Evolutionary conservation across 2,888 invertebrate genomes (phyloP), one percentile per base, ranked within the genome.

Genomic region (Selenia dentaria): DNA sequence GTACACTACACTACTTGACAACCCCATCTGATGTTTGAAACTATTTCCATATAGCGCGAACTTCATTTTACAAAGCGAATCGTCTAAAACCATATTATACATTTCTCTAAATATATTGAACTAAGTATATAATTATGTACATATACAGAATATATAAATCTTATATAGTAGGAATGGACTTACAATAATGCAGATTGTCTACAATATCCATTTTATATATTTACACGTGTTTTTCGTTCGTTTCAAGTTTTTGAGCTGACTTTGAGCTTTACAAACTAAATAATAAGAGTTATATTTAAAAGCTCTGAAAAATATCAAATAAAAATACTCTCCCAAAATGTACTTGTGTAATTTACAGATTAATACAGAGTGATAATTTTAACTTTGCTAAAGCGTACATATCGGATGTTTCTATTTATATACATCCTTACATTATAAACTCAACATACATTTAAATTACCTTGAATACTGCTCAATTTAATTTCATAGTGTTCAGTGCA

Each of bases 221-320:
- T 73, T 83, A 85, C 83, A 84, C 74, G 72, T 69, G 56, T 47
- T 61, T 57, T 57, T 63, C 43, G 51, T 55, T 62, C 55, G 55
- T 51, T 59, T 52, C 56, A 47, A 49, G 57, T 73, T 83, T 83
- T 89, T 89, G 89, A 90, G 89, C 89, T 88, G 70, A 76, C 80
- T 89, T 90, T 89, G 88, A 88, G 88, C 88, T 87, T 86, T 79
- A 72, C 75, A 77, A 86, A 85, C 80, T 84, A 87, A 83, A 79
- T 62, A 67, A 70, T 71, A 67, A 55, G 50, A 59, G 58, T 57
- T 70, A 59, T 41, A 56, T 61, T 56, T 53, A 47, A 50, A 39
- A 57, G 69, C 72, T 67, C 68, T 59, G 44, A 59, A 57, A 25
- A 28, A 26, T 35, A 26, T 54, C 54, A 60, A 59, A 37, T 37